These are phyloP conservation scores for Dynastes tityus DNA, from an alignment of 2,888 invertebrate species.

Conservation along the genomic window DNA sequence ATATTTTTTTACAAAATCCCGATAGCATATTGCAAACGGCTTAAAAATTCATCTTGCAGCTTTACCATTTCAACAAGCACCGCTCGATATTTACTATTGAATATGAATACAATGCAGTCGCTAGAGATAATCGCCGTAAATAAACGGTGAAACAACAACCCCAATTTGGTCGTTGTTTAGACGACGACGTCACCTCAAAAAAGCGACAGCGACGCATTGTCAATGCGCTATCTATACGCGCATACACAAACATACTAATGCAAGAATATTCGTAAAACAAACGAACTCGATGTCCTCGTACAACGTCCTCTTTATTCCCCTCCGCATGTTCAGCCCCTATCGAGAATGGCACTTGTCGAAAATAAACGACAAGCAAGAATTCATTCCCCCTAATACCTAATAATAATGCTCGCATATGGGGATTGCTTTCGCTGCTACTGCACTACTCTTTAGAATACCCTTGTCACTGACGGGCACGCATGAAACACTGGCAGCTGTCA, in stretches of 20 bases:
- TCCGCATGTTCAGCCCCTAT: background rate
- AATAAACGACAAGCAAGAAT: constrained; percentile 47
- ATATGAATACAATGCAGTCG: constrained; percentile 21
- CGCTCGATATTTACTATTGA: constrained; percentile 1
- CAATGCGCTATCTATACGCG: background rate
- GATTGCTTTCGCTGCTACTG: constrained; percentile 4
- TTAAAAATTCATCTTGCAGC: too few species aligned
- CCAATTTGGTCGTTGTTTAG: background rate
- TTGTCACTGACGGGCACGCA: constrained; percentile 14
- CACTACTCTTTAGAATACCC: background rate
- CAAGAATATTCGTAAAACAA: constrained; percentile 48
- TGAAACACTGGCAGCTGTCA: constrained; percentile 38
- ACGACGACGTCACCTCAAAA: background rate
- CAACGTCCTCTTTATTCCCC: too few species aligned
- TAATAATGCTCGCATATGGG: constrained; percentile 42
- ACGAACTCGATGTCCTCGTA: constrained; percentile 29
- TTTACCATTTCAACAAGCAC: background rate
- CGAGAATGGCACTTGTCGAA: constrained; percentile 53
- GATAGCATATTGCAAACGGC: too few species aligned
- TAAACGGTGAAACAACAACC: constrained; percentile 11
- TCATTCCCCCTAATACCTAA: constrained; percentile 52
- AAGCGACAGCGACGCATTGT: background rate
- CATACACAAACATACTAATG: background rate
- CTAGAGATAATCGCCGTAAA: constrained; percentile 17
- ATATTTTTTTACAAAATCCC: too few species aligned